Conservation (phyloP, 2,797 vertebrate species). For the Coregonus ussuriensis region DNA sequence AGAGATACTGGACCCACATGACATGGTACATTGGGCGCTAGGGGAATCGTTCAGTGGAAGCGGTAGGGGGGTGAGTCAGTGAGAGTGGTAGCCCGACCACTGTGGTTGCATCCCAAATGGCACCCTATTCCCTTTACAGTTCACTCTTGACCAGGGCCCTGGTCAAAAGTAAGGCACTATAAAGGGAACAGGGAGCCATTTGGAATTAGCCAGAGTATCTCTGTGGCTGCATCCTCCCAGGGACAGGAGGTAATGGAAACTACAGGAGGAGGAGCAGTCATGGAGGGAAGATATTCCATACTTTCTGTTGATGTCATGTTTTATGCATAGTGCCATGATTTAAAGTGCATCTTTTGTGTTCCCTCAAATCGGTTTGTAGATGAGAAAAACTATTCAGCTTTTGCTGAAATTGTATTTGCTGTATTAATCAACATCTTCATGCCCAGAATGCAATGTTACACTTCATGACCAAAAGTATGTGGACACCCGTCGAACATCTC, state of each 20-base stretch:
- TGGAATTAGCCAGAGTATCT: not conserved
- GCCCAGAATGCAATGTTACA: not conserved
- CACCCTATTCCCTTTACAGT: not conserved
- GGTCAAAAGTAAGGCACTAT: not conserved
- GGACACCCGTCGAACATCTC: too few relatives aligned
- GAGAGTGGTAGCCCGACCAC: not conserved
- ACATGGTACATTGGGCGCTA: not conserved
- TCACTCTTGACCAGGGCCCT: too few relatives aligned
- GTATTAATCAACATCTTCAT: not conserved
- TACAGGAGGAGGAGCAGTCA: not conserved
- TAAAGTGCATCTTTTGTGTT: not conserved
- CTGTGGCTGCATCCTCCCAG: not conserved
- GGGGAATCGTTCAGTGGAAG: not conserved
- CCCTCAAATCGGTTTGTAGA: not conserved
- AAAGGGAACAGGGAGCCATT: not conserved
- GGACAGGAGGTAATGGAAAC: not conserved
- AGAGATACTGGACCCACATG: not conserved
- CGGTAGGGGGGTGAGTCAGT: not conserved
- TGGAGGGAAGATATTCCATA: too few relatives aligned
- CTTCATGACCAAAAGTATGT: too few relatives aligned
- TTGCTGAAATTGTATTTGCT: not conserved
- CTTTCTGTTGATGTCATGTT: constrained; percentile 28
- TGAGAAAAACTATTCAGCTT: not conserved
- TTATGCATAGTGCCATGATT: constrained; percentile 35
- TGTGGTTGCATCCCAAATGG: not conserved